Conservation (phyloP, 2,888 invertebrate species). For the Meta bourneti region DNA sequence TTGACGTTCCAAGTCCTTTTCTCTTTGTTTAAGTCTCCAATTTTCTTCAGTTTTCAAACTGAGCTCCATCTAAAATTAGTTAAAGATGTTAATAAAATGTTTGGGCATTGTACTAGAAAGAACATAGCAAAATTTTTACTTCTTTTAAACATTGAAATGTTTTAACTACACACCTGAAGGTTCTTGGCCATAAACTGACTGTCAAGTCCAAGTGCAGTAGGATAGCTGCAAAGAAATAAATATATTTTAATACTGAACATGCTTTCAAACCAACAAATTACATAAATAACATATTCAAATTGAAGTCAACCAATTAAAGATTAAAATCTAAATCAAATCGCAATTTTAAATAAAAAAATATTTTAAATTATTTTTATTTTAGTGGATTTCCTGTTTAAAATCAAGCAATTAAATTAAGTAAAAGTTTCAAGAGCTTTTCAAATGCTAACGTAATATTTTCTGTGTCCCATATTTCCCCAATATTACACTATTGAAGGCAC, state of each 20-base stretch:
- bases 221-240: background rate
- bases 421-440: no score
- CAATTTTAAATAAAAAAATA: no score
- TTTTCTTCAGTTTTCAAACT: constrained; percentile 58
- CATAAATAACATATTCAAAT: no score
- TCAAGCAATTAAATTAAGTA: no score
- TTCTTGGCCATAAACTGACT: constrained; percentile 11
- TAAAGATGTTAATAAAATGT: background rate
- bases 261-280: no score
- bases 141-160: background rate
- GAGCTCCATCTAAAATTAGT: constrained; percentile 45
- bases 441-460: no score
- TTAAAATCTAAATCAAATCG: no score
- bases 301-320: no score
- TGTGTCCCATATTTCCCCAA: no score
- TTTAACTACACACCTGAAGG: constrained; percentile 25
- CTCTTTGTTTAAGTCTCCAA: constrained; percentile 38
- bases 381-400: no score
- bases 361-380: no score
- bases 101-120: background rate
- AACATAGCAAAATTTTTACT: background rate
- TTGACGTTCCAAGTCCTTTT: constrained; percentile 58
- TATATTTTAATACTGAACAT: background rate
- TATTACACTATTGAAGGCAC: no score
- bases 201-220: background rate